Conservation (phyloP, 2,888 invertebrate species). For the Stenodera caucasica region DNA sequence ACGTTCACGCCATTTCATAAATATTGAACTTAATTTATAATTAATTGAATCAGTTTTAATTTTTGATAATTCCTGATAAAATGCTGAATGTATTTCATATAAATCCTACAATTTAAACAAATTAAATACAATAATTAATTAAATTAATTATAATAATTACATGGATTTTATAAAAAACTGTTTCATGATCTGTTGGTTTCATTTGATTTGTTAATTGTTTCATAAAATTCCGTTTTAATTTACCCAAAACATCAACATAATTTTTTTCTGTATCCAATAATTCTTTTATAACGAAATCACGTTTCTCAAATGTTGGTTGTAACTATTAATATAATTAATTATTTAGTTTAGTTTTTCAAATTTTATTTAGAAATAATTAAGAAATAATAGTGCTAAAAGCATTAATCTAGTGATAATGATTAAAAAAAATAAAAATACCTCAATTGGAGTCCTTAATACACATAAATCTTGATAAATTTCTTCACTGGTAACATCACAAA, state of each 20-base stretch:
- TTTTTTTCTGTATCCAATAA: constrained; percentile 96
- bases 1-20: constrained; percentile 86
- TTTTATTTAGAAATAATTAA: too few species aligned
- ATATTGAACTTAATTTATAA: constrained; percentile 74
- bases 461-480: constrained; percentile 95
- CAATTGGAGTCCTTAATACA: constrained; percentile 59
- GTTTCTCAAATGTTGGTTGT: constrained; percentile 67
- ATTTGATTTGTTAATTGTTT: constrained; percentile 71
- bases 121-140: too few species aligned
- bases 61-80: constrained; percentile 77
- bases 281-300: constrained; percentile 92
- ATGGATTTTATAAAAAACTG: constrained; percentile 89
- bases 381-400: constrained; percentile 12
- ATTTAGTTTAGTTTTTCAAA: too few species aligned
- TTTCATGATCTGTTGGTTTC: constrained; percentile 71
- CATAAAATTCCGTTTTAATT: constrained; percentile 79
- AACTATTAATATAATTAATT: constrained; percentile 31
- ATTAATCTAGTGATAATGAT: neutral
- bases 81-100: constrained; percentile 81
- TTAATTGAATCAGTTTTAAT: constrained; percentile 66
- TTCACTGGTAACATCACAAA: constrained; percentile 69
- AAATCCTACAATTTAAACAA: constrained; percentile 65
- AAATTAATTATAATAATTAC: constrained; percentile 57
- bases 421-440: constrained; percentile 40
- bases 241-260: constrained; percentile 90